Base-by-base conservation (phyloP, 2,888 invertebrate genomes). In the Brachypalpus laphriformis region DNA sequence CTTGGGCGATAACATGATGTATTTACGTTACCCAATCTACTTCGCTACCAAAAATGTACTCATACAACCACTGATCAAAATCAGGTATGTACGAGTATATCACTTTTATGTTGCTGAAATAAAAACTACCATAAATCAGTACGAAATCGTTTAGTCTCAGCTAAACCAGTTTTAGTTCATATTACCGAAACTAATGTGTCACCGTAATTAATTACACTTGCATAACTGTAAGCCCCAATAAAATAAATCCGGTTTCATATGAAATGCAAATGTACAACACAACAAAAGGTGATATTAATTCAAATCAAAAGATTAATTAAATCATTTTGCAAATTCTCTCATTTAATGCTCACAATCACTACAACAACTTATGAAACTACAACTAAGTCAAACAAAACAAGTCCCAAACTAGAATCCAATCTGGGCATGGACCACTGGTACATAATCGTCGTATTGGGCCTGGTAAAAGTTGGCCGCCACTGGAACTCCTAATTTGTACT, bases 391-490 rank as follows among this genome's bases (percentile, higher is more conserved):
- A n/a, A 37, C 11, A 31, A 28, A 59, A 37, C 25, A 45, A 34
- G 34, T 45, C 34, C n/a, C 25, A 20, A 42, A 45, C 47, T 82
- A 82, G 25, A 80, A 9, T 4, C 80, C 70, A n/a, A 83, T 11
- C 66, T 85, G 85, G 0, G 20, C 47, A 66, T 92, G 90, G 42
- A 92, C 87, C 5, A 87, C 88, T 3, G 92, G 91, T 4, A 92
- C 93, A 81, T 90, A 92, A 88, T 96, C 95, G 89, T 97, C 97
- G 91, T 93, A 97, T 88, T 96, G 92, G 0, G 96, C 95, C 89
- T 95, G 95, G 90, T 94, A 97, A 89, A 97, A 94, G 89, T 97
- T 97, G 22, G 96, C 97, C 49, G 96, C 96, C 71, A 96, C 90
- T 0, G 97, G 96, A 63, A 93, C 91, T 2, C 95, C 96, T 28